A percentile compares a stretch with the other conserved stretches of the same genome.
phyloP scores from a whole-genome alignment of 2,797 vertebrate species.

The Lepilemur ruficaudatus region DNA sequence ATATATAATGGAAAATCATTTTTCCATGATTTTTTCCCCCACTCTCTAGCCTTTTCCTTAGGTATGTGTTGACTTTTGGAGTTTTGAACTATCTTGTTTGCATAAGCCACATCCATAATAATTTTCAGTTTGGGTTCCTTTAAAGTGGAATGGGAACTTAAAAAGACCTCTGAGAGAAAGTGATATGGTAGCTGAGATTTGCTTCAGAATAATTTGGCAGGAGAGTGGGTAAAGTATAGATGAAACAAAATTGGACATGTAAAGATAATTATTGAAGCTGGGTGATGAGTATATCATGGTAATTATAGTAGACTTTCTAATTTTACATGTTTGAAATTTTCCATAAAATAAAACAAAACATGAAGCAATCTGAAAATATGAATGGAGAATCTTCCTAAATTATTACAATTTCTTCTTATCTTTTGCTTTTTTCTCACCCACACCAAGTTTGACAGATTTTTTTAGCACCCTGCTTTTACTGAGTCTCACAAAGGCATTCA shows the following conservation, averaged over 20 bases:
- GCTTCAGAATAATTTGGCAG: conserved; percentile 16
- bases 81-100: neutral
- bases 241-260: neutral
- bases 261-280: conserved; percentile 2
- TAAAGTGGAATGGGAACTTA: neutral
- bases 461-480: conserved; percentile 22
- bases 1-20: neutral
- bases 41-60: neutral
- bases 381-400: conserved; percentile 37
- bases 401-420: neutral
- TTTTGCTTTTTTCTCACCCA: conserved; percentile 37
- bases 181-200: conserved; percentile 25
- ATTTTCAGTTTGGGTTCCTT: conserved; percentile 12
- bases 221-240: neutral
- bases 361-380: neutral
- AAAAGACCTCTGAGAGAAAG: neutral
- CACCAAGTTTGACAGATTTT: conserved; percentile 3
- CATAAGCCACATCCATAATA: neutral
- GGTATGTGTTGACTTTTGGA: neutral
- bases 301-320: conserved; percentile 7
- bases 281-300: conserved; percentile 6
- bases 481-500: conserved; percentile 20
- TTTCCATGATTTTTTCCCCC: conserved; percentile 44
- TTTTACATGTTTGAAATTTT: conserved; percentile 54
- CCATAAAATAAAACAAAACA: neutral